A percentile compares a stretch with the other conserved stretches of the same genome.
Evolutionary conservation across 2,797 vertebrate genomes (phyloP).

Genomic region (Nothura maculosa): DNA sequence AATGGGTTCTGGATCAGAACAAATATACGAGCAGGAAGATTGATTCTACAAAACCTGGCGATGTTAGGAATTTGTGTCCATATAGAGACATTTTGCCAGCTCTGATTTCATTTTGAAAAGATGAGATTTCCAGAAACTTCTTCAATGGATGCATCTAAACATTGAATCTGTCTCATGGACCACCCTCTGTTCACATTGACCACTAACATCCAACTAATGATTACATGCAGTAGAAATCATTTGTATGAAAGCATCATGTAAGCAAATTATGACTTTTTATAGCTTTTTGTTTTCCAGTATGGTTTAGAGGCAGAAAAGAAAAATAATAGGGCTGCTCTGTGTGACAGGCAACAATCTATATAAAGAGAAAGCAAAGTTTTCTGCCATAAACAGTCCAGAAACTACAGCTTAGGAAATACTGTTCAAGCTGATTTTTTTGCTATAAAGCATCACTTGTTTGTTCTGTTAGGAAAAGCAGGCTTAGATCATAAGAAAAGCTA

Average conservation of each 20-base stretch:
- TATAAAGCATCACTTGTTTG: not conserved
- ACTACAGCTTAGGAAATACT: not conserved
- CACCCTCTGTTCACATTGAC: not conserved
- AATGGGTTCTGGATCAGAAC: slow-evolving; percentile 59
- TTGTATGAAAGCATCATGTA: not conserved
- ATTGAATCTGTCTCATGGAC: not conserved
- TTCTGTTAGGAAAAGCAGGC: not conserved
- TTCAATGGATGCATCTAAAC: not conserved
- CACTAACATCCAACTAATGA: not conserved
- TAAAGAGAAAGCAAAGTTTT: not conserved
- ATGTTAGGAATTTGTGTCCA: slow-evolving; percentile 24
- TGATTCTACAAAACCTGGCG: slow-evolving; percentile 32
- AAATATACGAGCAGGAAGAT: slow-evolving; percentile 61
- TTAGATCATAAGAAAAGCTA: not conserved
- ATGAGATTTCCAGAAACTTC: slow-evolving; percentile 14
- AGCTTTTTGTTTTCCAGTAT: not conserved
- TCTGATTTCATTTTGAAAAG: slow-evolving; percentile 25
- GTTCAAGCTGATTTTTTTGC: not conserved
- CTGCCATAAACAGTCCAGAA: not conserved
- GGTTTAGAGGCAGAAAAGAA: not conserved
- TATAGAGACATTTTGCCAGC: not conserved
- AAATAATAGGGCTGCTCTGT: not conserved
- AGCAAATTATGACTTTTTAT: not conserved
- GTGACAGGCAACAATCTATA: not conserved
- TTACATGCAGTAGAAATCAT: not conserved